Evolutionary conservation across 2,888 invertebrate genomes (phyloP), one percentile per base, ranked within the genome.

Genomic region (Magallana nippona): DNA sequence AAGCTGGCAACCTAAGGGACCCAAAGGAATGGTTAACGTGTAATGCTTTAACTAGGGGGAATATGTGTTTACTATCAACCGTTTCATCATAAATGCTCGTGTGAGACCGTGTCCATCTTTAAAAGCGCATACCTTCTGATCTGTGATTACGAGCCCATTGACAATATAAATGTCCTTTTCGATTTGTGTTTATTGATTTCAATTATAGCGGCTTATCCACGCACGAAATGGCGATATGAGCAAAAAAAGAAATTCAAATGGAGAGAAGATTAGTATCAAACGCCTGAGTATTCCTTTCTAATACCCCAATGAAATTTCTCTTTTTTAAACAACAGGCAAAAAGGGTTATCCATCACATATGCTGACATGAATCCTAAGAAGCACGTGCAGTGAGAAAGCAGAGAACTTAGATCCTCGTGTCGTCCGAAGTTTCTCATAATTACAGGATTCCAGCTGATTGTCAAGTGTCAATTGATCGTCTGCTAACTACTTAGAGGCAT

Each of bases 101-200:
- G 85, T 85, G 82, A 83, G 81, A 81, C 81, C 63, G 58, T 27
- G 82, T 79, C 63, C 77, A 71, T 83, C 56, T 85, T 82, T 83
- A 85, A 85, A 85, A 83, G 85, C 82, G 80, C 83, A 85, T 71
- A 79, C 57, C 83, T 82, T 78, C 32, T 32, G 79, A 83, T 79
- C 81, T 79, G 82, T 79, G 82, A 82, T 83, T 83, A 83, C 27
- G 60, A 71, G 80, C 82, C 82, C 81, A 82, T 84, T 82, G 79
- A 83, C 85, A 83, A 63, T 83, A 82, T 83, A 85, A 81, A 83
- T 83, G 79, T 79, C 83, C 79, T 56, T 77, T 83, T 82, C 77
- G 62, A 79, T 85, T 82, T 79, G 77, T 60, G 60, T 27, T n/a
- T 82, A 83, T 83, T 80, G 83, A 85, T 82, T 85, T 82, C 82